Conservation (phyloP, 2,113 vertebrate species). For the Mesoclemmys tuberculata region DNA sequence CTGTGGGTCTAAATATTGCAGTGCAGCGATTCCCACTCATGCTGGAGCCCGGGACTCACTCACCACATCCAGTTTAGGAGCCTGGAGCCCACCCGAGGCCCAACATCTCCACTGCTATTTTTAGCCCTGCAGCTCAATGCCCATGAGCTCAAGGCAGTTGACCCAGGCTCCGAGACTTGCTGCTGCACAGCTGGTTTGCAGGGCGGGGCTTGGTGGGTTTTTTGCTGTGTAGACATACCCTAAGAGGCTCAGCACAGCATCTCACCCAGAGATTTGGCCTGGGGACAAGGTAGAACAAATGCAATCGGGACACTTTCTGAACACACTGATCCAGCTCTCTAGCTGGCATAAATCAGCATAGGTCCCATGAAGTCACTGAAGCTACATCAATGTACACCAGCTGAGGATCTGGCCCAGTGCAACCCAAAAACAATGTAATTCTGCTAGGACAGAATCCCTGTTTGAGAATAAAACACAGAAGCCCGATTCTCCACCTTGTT, state of each 20-base stretch:
- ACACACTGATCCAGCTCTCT: constrained; percentile 10
- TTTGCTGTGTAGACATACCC: not conserved
- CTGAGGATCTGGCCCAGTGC: not conserved
- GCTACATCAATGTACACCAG: not conserved
- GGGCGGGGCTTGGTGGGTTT: no score
- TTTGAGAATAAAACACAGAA: not conserved
- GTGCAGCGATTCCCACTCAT: not conserved
- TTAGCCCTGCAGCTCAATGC: not conserved
- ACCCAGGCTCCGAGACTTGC: not conserved
- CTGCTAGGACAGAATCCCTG: no score
- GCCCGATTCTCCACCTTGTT: not conserved
- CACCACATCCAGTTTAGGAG: no score
- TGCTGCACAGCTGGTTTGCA: not conserved
- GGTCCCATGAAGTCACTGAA: not conserved
- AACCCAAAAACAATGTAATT: not conserved
- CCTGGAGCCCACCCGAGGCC: not conserved
- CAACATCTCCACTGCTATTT: not conserved
- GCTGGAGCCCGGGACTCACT: not conserved
- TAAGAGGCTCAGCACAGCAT: not conserved
- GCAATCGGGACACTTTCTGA: not conserved
- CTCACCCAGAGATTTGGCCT: fast-evolving
- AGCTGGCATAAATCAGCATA: fast-evolving
- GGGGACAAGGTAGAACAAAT: fast-evolving
- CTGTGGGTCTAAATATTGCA: not conserved
- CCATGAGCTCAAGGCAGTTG: not conserved